phyloP scores from a whole-genome alignment of 2,888 invertebrate genomes.

The Calliopum simillimum region DNA sequence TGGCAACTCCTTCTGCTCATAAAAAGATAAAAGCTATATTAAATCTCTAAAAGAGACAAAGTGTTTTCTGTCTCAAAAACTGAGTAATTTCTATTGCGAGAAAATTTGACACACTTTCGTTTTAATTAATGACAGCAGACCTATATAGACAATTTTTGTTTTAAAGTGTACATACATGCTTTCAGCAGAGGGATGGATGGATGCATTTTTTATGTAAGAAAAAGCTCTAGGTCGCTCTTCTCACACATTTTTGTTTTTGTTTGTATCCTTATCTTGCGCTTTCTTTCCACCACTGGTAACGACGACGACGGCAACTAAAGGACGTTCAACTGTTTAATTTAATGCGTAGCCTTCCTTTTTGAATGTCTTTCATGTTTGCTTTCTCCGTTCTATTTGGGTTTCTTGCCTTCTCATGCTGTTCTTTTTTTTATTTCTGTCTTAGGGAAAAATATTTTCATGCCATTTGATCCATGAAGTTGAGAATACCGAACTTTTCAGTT shows the following conservation, averaged over 20 bases:
- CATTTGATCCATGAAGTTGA: neutral
- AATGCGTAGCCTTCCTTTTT: neutral
- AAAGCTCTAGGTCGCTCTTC: too few relatives aligned
- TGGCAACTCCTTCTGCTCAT: too few relatives aligned
- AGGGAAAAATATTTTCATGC: neutral
- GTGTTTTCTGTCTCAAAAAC: too few relatives aligned
- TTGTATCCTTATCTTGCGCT: too few relatives aligned
- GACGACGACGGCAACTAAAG: too few relatives aligned
- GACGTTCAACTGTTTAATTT: neutral
- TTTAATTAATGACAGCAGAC: neutral
- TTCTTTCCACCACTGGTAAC: too few relatives aligned
- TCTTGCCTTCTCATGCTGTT: neutral
- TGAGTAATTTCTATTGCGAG: too few relatives aligned
- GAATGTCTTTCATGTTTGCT: constrained; percentile 6
- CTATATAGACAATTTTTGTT: neutral
- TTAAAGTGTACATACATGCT: neutral
- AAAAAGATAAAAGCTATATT: too few relatives aligned
- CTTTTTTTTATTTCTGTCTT: neutral
- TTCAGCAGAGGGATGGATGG: neutral
- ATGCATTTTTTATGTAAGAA: too few relatives aligned
- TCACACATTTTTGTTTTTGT: too few relatives aligned
- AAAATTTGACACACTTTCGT: too few relatives aligned
- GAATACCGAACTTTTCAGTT: neutral
- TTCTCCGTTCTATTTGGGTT: constrained; percentile 26
- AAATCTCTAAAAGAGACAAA: too few relatives aligned